phyloP scores from a whole-genome alignment of 2,797 vertebrate species.

The Etheostoma nigrum region DNA sequence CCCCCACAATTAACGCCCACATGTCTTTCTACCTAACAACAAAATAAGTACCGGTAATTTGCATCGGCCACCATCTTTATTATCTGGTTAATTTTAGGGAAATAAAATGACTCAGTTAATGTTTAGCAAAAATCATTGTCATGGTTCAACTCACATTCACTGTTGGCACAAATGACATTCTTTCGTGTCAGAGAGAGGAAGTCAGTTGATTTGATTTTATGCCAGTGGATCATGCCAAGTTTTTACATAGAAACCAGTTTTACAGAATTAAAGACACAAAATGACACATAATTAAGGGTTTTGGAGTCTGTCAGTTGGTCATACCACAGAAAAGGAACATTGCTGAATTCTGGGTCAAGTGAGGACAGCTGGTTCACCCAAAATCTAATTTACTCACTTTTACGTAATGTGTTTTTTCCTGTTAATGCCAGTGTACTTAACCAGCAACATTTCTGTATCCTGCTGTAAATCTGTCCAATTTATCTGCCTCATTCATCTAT shows the following conservation, averaged over 20 bases:
- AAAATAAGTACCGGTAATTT: not conserved
- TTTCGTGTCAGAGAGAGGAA: conserved; percentile 5
- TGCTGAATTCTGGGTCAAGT: conserved; percentile 57
- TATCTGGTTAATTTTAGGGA: conserved; percentile 3
- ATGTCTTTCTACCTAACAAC: not conserved
- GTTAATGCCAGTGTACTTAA: conserved; percentile 30
- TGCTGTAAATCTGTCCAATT: not conserved
- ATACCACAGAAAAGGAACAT: conserved; percentile 39
- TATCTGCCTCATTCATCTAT: conserved; percentile 17
- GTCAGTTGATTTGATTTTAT: conserved; percentile 6
- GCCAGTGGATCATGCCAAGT: conserved; percentile 9
- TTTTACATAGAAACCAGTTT: conserved; percentile 34
- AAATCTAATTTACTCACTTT: conserved; percentile 66
- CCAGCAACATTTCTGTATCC: conserved; percentile 49
- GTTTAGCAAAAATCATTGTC: not conserved
- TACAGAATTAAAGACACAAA: conserved; percentile 36
- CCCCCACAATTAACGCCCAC: not conserved
- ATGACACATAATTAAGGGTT: conserved; percentile 43
- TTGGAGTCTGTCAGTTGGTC: conserved; percentile 37
- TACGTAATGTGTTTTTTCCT: conserved; percentile 25
- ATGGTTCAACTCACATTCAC: not conserved
- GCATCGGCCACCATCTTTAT: not conserved
- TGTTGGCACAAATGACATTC: not conserved
- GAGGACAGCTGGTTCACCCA: conserved; percentile 59
- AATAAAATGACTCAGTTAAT: not conserved